Base-by-base conservation (phyloP, 2,797 vertebrate genomes). In the Yasuhikotakia modesta region DNA sequence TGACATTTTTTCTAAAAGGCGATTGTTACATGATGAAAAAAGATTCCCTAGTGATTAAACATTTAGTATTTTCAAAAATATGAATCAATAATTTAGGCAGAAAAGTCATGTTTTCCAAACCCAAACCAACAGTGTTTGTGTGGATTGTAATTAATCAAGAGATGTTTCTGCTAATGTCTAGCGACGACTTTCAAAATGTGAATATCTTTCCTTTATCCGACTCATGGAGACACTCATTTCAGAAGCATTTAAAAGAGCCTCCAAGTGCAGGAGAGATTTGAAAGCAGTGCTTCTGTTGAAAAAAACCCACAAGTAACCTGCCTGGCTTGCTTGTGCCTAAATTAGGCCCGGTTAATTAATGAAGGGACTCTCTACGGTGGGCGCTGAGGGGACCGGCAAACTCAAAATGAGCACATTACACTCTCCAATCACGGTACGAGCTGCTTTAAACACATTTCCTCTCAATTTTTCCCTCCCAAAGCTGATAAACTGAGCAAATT, bases 401-500 rank as follows among this genome's bases (percentile, higher is more conserved):
- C 45, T 71, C 67, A 39, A 69, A 81, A 70, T 66, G 39, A 61
- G 63, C 32, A 73, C 70, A 68, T 69, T 75, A 65, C 73, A 70
- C 32, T 75, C 60, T 61, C 55, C 67, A 67, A 75, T 73, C 75
- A 66, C 27, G 73, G 43, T 72, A 80, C 73, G 78, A 83, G 65
- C 61, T 68, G 43, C 39, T 81, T 83, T 80, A 80, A 79, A 80
- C 76, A 60, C 50, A 48, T 39, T 53, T 66, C 72, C 39, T 19
- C 73, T 67, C 76, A 27, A 27, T 27, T 27, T 27, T 27, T n/a
- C 27, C 73, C 67, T 45, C 78, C 79, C 73, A 79, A 68, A 69
- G 63, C 71, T 79, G 79, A 82, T 76, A 83, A 79, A 87, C 69
- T 85, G 83, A 86, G 76, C 83, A 84, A 82, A 86, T 76, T 81